These are phyloP conservation scores for Galendromus occidentalis DNA, from an alignment of 1,140 invertebrate genomes.

Conservation along the genomic window DNA sequence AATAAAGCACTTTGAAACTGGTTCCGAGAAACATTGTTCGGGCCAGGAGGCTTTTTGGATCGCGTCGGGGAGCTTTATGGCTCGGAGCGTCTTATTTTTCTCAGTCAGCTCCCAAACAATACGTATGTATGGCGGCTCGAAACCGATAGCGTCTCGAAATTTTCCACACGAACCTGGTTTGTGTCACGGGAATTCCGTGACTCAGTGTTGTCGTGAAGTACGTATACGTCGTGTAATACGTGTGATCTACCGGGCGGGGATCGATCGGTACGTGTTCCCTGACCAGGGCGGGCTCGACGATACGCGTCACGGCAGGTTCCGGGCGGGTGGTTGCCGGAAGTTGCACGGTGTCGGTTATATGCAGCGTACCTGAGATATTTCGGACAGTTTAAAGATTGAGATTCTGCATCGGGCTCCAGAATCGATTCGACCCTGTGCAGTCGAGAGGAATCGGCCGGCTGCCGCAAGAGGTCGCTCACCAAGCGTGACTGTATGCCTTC, in stretches of 20 bases:
- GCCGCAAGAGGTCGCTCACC: neutral
- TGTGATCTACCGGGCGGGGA: slow-evolving; percentile 23
- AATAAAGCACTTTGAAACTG: too few species aligned
- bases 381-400: too few species aligned
- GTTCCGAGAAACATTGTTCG: too few species aligned
- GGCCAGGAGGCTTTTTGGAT: too few species aligned
- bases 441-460: too few species aligned
- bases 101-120: too few species aligned
- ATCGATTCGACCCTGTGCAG: too few species aligned
- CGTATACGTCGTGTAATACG: slow-evolving; percentile 55
- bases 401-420: too few species aligned
- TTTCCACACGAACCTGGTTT: neutral
- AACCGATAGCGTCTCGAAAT: too few species aligned
- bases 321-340: neutral
- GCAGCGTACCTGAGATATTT: neutral
- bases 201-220: slow-evolving; percentile 71
- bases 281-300: neutral
- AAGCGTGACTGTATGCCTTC: neutral
- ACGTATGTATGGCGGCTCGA: too few species aligned
- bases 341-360: neutral
- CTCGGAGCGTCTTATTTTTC: too few species aligned
- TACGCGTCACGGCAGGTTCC: neutral
- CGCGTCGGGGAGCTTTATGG: too few species aligned
- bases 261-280: neutral
- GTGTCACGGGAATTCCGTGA: slow-evolving; percentile 32